Base-by-base conservation (phyloP, 30 jellyfish, hydroid and myxozoan genomes). In the Aurelia sp. region DNA sequence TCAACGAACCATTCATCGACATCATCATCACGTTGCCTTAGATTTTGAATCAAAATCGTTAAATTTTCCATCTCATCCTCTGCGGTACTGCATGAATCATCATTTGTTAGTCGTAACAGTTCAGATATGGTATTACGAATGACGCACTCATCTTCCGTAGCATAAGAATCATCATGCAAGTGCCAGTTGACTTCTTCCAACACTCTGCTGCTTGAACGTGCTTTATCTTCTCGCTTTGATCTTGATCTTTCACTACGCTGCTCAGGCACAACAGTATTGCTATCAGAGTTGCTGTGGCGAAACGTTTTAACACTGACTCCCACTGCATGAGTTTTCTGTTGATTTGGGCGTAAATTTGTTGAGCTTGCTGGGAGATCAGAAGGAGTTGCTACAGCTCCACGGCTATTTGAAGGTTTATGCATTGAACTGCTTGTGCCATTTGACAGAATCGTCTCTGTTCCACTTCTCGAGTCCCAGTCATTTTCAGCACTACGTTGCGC, bases 1-100 rank as follows among this genome's bases (percentile, higher is more conserved):
- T 72, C 78, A 19, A 67, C 60, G 31, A 88, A 88, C 97, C 97
- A 88, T 30, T 80, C 91, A 30, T 67, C 84, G 16, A 78, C 61
- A 68, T 88, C 97, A 19, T 33, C 33, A 40, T 81, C 91, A 16
- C 40, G 35, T n/a, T 51, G 80, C 11, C 91, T 67, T 41, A 81
- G 69, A 16, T 50, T 67, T 53, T 51, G 17, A 17, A 81, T 67
- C 13, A 81, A 63, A 44, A 13, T 64, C 4, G 66, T 48, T 13
- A 73, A 16, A 24, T 52, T 35, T 12, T 52, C 85, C 18, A 73
- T 60, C 61, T 73, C 85, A 12, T 21, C 18, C 19, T 52, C 72
- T 18, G 31, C 12, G 47, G 21, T 73, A 3, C 8, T 21, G 22
- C 16, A 19, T 4, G 60, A 22, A 38, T 55, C 87, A 4, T 76